A percentile compares a stretch with the other conserved stretches of the same genome.
Evolutionary conservation across 1,140 invertebrate species (phyloP).

Genomic region (Apis cerana): DNA sequence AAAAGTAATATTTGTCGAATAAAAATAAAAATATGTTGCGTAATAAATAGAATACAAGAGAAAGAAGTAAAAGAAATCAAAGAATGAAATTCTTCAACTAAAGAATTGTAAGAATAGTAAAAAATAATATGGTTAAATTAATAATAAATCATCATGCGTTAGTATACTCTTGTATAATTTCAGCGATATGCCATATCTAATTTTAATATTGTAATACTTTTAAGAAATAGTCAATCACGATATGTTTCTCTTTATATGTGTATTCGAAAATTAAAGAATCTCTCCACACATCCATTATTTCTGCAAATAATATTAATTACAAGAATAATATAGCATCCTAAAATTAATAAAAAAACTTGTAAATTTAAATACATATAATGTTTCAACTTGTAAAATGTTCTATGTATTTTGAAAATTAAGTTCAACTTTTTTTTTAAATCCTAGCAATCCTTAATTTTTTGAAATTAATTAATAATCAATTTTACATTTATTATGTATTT

Average conservation of each 20-base stretch:
- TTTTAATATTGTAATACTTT: not conserved
- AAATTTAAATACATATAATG: not conserved
- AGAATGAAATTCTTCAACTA: not conserved
- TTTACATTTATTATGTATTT: no score
- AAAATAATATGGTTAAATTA: not conserved
- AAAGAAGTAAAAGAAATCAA: not conserved
- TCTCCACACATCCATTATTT: no score
- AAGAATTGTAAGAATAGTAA: not conserved
- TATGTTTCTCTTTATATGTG: no score
- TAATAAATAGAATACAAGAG: not conserved
- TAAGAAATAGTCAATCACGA: not conserved
- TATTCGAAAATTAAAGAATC: no score
- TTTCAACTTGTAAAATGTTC: not conserved
- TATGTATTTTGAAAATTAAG: not conserved
- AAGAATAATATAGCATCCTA: not conserved
- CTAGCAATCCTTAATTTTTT: not conserved
- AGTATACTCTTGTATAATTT: not conserved
- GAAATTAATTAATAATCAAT: no score
- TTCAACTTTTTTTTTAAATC: not conserved
- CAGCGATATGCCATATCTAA: not conserved
- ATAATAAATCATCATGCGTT: not conserved
- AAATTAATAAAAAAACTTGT: not conserved
- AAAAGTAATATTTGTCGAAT: not conserved
- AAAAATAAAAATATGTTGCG: not conserved
- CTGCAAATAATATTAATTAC: not conserved